These are phyloP conservation scores for Caenorhabditis macrosperma DNA, from an alignment of 2,888 invertebrate species.

Conservation along the genomic window DNA sequence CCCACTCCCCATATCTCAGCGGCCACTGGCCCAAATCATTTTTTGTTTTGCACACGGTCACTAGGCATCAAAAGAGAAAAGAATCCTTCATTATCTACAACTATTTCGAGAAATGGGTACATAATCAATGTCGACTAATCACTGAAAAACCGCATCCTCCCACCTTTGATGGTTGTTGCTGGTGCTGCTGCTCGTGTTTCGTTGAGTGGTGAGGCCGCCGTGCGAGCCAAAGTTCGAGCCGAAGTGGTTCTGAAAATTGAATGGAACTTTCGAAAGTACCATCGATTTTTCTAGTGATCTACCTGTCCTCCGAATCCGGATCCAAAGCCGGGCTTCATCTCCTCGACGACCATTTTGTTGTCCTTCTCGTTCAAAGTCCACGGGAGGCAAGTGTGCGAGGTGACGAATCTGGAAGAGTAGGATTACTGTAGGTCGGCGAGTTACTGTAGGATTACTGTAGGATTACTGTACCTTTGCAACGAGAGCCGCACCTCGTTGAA, in stretches of 20 bases:
- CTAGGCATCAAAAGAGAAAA: no score
- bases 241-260: constrained; percentile 16
- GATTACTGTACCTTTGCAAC: constrained; percentile 55
- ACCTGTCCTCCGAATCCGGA: constrained; percentile 40
- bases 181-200: constrained; percentile 35
- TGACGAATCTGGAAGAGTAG: constrained; percentile 61
- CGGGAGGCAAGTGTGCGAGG: constrained; percentile 68
- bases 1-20: no score
- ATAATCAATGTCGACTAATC: background rate
- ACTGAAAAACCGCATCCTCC: constrained; percentile 49
- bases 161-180: constrained; percentile 57
- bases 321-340: constrained; percentile 65
- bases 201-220: constrained; percentile 25
- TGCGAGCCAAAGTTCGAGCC: constrained; percentile 41
- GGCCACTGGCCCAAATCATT: no score
- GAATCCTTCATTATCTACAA: no score
- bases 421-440: constrained; percentile 6
- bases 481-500: constrained; percentile 63
- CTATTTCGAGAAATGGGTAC: no score
- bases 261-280: no score
- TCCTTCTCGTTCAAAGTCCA: constrained; percentile 72
- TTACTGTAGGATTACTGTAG: constrained; percentile 11
- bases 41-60: no score
- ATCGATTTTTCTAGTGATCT: background rate
- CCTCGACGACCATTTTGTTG: constrained; percentile 70